Conservation (phyloP, 2,888 invertebrate species). For the Esperia sulphurella region DNA sequence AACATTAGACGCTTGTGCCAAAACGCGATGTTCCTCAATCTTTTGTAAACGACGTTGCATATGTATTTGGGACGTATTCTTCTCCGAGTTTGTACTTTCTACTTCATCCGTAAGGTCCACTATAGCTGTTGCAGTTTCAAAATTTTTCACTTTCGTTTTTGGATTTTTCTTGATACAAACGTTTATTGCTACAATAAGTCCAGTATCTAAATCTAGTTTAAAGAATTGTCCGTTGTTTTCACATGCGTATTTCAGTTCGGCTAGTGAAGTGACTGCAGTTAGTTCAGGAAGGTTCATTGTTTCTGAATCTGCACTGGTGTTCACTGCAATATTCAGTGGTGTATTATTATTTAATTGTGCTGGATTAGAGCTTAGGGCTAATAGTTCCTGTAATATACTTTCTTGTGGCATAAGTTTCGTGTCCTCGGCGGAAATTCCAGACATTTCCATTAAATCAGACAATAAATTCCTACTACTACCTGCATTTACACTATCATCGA, state of each 20-base stretch:
- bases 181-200: constrained; percentile 46
- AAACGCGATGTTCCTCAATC: not conserved
- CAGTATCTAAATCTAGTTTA: constrained; percentile 50
- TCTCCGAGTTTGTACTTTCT: constrained; percentile 10
- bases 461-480: constrained; percentile 46
- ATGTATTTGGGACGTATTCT: no score
- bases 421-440: constrained; percentile 64
- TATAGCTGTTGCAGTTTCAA: constrained; percentile 18
- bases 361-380: not conserved
- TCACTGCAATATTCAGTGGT: not conserved
- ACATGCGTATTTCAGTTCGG: constrained; percentile 51
- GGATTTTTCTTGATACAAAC: constrained; percentile 47
- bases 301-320: not conserved
- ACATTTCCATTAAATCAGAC: constrained; percentile 73
- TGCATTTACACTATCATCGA: constrained; percentile 1
- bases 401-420: constrained; percentile 15
- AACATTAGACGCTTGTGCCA: no score
- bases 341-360: not conserved
- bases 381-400: no score
- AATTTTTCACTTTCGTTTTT: constrained; percentile 1
- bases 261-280: constrained; percentile 42
- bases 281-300: constrained; percentile 20
- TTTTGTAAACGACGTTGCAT: no score
- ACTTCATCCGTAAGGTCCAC: constrained; percentile 56
- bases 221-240: constrained; percentile 46